Conservation (phyloP, 2,113 vertebrate species). For the Hipposideros armiger region DNA sequence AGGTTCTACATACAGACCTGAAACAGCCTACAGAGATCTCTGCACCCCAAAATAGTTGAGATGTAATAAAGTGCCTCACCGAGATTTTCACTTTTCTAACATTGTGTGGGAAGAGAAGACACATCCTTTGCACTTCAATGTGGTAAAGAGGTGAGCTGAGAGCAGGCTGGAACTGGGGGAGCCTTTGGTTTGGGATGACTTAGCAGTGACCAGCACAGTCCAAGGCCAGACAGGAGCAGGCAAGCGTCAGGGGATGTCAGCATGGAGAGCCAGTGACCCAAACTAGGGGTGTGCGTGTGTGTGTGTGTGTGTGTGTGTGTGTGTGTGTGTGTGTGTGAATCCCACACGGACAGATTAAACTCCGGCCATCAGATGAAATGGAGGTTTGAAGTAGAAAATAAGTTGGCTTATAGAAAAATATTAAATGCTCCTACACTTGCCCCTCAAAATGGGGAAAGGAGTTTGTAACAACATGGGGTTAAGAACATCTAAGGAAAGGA, state of each 20-base stretch:
- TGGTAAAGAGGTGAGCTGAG: not conserved
- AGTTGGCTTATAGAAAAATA: not conserved
- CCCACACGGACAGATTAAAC: not conserved
- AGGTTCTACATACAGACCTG: not conserved
- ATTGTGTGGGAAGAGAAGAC: not conserved
- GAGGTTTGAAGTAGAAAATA: slow-evolving; percentile 21
- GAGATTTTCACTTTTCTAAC: not conserved
- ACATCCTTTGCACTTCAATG: not conserved
- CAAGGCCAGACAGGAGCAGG: not conserved
- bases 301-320: no score
- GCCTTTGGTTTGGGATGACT: not conserved
- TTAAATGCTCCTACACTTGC: not conserved
- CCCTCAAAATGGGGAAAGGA: not conserved
- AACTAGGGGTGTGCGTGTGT: not conserved
- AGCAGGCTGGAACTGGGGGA: not conserved
- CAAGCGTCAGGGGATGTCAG: fast-evolving
- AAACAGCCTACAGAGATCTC: not conserved
- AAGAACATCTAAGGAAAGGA: not conserved
- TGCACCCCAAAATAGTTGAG: not conserved
- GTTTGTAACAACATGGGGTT: not conserved
- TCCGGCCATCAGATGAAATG: not conserved
- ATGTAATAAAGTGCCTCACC: not conserved
- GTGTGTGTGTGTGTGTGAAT: not conserved
- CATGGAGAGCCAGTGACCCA: not conserved
- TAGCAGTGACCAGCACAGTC: not conserved